Evolutionary conservation across 1,140 invertebrate genomes (phyloP).

Genomic region (Euglossa dilemma): DNA sequence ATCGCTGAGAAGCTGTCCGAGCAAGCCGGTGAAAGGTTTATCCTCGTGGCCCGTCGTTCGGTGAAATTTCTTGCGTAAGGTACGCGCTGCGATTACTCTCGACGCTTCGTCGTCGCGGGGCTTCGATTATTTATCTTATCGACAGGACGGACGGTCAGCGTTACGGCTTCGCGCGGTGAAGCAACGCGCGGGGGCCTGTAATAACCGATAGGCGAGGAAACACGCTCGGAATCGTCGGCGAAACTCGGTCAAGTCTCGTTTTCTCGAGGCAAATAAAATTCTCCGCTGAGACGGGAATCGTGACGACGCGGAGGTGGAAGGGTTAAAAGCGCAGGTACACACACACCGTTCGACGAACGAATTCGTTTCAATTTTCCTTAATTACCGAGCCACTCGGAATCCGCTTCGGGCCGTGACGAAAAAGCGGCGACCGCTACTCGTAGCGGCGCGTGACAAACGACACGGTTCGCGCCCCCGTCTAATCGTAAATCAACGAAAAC

Average conservation of each 20-base stretch:
- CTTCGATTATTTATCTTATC: constrained; percentile 44
- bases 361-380: not conserved
- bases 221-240: not conserved
- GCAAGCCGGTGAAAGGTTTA: constrained; percentile 29
- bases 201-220: not conserved
- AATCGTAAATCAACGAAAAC: constrained; percentile 39
- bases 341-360: not conserved
- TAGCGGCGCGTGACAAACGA: constrained; percentile 3
- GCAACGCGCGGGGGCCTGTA: constrained; percentile 12
- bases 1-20: not conserved
- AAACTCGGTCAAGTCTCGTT: no score
- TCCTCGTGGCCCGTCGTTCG: not conserved
- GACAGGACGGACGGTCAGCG: constrained; percentile 9
- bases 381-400: not conserved
- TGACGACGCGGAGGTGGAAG: not conserved
- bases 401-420: not conserved
- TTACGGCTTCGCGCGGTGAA: constrained; percentile 27
- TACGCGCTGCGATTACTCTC: not conserved
- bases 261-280: no score
- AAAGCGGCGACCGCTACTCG: not conserved
- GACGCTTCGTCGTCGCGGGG: not conserved
- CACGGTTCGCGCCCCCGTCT: not conserved
- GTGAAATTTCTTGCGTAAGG: constrained; percentile 47
- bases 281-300: no score
- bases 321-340: no score